These are phyloP conservation scores for Amorpha juglandis DNA, from an alignment of 2,888 invertebrate genomes.

Conservation along the genomic window DNA sequence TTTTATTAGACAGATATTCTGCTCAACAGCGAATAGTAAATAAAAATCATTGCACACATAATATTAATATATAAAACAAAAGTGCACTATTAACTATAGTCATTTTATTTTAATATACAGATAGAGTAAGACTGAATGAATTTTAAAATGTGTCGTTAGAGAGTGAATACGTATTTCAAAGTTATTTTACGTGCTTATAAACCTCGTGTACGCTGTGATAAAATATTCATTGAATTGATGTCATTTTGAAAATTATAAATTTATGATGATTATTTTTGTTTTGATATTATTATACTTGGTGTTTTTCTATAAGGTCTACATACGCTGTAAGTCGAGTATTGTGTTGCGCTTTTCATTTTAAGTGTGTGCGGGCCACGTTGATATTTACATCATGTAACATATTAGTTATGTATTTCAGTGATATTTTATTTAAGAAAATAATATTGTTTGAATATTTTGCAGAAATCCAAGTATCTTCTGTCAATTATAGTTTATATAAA, in stretches of 20 bases:
- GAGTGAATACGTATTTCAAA: constrained; percentile 40
- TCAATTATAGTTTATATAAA: constrained; percentile 75
- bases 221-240: constrained; percentile 46
- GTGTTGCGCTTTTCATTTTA: constrained; percentile 4
- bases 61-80: constrained; percentile 63
- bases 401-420: constrained; percentile 10
- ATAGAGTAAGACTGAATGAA: constrained; percentile 80
- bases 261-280: background rate
- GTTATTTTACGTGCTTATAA: constrained; percentile 60
- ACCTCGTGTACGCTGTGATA: constrained; percentile 75
- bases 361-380: background rate
- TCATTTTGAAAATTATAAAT: constrained; percentile 40
- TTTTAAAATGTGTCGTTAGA: constrained; percentile 59
- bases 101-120: constrained; percentile 62
- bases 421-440: constrained; percentile 3
- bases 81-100: constrained; percentile 73
- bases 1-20: constrained; percentile 37
- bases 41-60: constrained; percentile 65
- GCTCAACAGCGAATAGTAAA: constrained; percentile 56
- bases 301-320: constrained; percentile 5
- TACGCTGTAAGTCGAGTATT: background rate
- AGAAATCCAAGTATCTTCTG: constrained; percentile 61
- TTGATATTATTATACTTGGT: constrained; percentile 9
- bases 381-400: background rate
- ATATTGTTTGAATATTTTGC: constrained; percentile 20